Conservation (phyloP, 2,888 invertebrate species). For the Thymelicus acteon region DNA sequence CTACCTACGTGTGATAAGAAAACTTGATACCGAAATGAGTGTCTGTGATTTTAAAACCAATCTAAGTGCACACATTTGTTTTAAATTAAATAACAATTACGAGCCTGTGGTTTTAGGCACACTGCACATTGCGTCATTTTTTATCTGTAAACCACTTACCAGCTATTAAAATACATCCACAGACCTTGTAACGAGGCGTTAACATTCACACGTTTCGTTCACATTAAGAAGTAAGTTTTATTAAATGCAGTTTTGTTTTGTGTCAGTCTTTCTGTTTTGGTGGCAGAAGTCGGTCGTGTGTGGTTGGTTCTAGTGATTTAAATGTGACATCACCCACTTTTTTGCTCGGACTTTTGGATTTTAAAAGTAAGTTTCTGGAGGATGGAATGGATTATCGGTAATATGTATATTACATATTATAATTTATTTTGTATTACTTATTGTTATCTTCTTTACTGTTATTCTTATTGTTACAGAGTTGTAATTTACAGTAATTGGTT, state of each 20-base stretch:
- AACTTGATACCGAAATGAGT: no score
- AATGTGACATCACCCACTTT: constrained; percentile 22
- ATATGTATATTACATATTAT: no score
- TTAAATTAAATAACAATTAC: background rate
- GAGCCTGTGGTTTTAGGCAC: constrained; percentile 10
- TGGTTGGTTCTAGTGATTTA: background rate
- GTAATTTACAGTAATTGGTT: no score
- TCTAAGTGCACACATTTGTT: background rate
- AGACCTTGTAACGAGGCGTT: constrained; percentile 18
- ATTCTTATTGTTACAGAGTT: no score
- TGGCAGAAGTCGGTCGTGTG: constrained; percentile 25
- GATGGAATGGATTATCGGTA: no score
- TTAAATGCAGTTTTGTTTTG: constrained; percentile 35
- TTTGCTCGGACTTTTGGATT: constrained; percentile 25
- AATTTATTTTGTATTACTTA: no score
- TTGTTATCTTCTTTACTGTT: no score
- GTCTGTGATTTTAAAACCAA: no score
- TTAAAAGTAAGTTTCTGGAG: constrained; percentile 24
- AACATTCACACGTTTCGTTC: constrained; percentile 13
- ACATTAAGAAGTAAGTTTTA: constrained; percentile 3
- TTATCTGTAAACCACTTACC: constrained; percentile 7
- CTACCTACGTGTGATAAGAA: no score
- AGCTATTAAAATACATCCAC: constrained; percentile 4
- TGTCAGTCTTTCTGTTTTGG: constrained; percentile 31
- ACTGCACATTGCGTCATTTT: background rate